A percentile compares a stretch with the other conserved stretches of the same genome.
Evolutionary conservation across 2,888 invertebrate genomes (phyloP).

Genomic region (Cantharis lateralis): DNA sequence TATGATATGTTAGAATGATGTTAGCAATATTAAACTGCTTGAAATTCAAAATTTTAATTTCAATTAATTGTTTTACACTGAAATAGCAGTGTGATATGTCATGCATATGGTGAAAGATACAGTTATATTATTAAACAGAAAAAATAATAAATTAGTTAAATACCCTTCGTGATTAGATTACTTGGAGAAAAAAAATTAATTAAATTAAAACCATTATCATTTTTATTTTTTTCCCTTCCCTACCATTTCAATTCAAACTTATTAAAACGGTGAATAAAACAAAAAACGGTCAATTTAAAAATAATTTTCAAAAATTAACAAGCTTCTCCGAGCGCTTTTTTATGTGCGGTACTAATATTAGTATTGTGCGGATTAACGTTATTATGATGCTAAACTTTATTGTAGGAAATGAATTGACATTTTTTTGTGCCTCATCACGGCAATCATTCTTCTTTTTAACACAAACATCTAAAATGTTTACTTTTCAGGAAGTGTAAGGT

Average conservation of each 20-base stretch:
- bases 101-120: too few species aligned
- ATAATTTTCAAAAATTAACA: neutral
- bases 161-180: neutral
- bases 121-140: neutral
- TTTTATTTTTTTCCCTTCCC: neutral
- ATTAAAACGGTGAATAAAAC: neutral
- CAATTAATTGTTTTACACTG: too few species aligned
- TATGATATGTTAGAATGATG: too few species aligned
- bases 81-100: too few species aligned
- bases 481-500: slow-evolving; percentile 35
- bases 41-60: too few species aligned
- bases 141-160: neutral
- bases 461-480: slow-evolving; percentile 29
- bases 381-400: neutral
- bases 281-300: too few species aligned
- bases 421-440: slow-evolving; percentile 8
- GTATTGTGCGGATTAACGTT: neutral
- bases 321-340: neutral
- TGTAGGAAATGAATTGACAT: slow-evolving; percentile 1
- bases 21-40: too few species aligned
- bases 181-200: neutral
- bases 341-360: neutral
- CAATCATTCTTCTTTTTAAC: slow-evolving; percentile 11
- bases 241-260: neutral
- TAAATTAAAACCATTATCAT: neutral